phyloP scores from a whole-genome alignment of 2,113 vertebrate species.

The Macroglossus sobrinus region DNA sequence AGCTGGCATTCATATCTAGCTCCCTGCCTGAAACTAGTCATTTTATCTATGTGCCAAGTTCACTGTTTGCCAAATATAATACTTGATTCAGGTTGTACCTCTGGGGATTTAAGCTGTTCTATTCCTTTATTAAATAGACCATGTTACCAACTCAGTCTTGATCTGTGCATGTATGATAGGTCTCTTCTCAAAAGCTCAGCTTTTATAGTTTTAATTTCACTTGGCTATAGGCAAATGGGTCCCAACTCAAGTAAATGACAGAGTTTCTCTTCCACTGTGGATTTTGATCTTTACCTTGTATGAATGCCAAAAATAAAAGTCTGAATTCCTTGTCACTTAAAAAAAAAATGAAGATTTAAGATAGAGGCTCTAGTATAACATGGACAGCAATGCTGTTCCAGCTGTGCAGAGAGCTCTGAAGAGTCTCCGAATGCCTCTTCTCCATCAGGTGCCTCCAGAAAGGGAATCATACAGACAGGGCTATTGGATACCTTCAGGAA shows the following conservation, averaged over 20 bases:
- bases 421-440: not conserved
- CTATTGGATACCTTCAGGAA: not conserved
- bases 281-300: not conserved
- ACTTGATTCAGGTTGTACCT: not conserved
- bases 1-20: not conserved
- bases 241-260: not conserved
- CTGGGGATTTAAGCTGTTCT: not conserved
- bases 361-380: not conserved
- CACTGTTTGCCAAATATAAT: not conserved
- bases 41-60: fast-evolving
- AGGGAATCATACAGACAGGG: not conserved
- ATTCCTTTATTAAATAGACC: not conserved
- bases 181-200: not conserved
- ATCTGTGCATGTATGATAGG: not conserved
- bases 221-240: too few species aligned
- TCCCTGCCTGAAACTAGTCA: not conserved
- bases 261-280: not conserved
- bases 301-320: not conserved
- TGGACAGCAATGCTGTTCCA: fast-evolving
- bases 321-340: not conserved
- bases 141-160: not conserved
- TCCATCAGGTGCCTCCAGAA: not conserved
- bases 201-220: not conserved
- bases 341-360: not conserved
- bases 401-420: not conserved